Base-by-base conservation (phyloP, 2,888 invertebrate genomes). In the Penaeus monodon region DNA sequence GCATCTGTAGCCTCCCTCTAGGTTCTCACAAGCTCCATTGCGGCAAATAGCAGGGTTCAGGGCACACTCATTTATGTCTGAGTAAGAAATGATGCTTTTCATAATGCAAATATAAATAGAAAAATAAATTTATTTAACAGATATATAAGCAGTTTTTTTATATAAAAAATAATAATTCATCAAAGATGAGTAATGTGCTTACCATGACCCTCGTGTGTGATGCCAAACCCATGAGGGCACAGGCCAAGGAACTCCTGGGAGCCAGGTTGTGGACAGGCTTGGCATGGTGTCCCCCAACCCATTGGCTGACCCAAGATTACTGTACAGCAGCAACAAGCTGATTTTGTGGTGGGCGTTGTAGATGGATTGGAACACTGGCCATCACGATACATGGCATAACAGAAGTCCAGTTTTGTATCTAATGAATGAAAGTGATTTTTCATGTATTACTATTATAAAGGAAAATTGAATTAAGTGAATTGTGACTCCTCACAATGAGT, bases 21-120 rank as follows among this genome's bases (percentile, higher is more conserved):
- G 93, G 93, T 97, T 97, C 92, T 96, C 96, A 92, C 97, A 97
- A 57, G 96, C 96, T 20, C 97, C 97, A 92, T 97, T 96, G 7
- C 92, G 91, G 92, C 97, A 97, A 79, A 96, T 95, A 76, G 95
- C 95, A 0, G 96, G 96, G 92, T 95, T 95, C 92, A 95, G 95
- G 0, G 95, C 96, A 91, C 96, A 96, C 92, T 96, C 96, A 92
- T 96, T 96, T 91, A 96, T 96, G 91, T 96, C 94, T 94, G 91
- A 38, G 91, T 90, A 82, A 85, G 86, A 82, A 85, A 81, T 68
- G 49, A 57, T 57, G 17, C 57, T 44, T 57, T 57, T 57, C 57
- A 57, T 17, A 20, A 17, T 57, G 17, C 14, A 20, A 57, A 57
- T 14, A 57, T 57, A 12, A 57, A 3, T 57, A 0, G 57, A 4